phyloP scores from a whole-genome alignment of 2,797 vertebrate species.

The Poecilia gillii region DNA sequence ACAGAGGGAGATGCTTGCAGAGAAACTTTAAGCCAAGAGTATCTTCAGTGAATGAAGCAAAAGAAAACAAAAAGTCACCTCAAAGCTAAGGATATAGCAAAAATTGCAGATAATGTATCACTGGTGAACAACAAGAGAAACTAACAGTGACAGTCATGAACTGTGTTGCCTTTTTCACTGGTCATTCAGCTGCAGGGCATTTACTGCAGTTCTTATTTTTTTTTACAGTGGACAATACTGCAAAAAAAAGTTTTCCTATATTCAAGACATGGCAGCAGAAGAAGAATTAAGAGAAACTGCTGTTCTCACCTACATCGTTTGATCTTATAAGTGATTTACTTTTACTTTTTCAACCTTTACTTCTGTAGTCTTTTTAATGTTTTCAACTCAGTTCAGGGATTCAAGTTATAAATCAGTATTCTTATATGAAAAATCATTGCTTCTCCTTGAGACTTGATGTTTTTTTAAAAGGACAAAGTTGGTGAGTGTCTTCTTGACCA shows the following conservation, averaged over 20 bases:
- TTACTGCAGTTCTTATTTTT: background rate
- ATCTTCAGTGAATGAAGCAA: background rate
- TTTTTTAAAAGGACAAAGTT: background rate
- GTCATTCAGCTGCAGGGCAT: background rate
- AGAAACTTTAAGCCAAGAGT: background rate
- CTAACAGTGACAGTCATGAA: background rate
- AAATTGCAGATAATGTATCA: background rate
- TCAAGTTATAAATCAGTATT: background rate
- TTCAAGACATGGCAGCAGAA: background rate
- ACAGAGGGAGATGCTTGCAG: background rate
- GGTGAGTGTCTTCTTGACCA: background rate
- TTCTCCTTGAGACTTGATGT: background rate
- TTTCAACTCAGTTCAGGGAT: background rate
- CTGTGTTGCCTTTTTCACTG: background rate
- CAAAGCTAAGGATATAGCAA: background rate
- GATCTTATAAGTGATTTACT: background rate
- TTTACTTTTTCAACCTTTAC: slow-evolving; percentile 8
- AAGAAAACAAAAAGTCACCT: background rate
- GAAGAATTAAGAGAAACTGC: background rate
- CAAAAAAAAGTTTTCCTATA: background rate
- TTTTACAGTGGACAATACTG: background rate
- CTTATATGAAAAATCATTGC: background rate
- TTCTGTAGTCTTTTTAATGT: background rate
- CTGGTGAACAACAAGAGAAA: background rate
- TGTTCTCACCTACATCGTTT: background rate